Evolutionary conservation across 2,888 invertebrate genomes (phyloP), one percentile per base, ranked within the genome.

Genomic region (Fragum sueziense): DNA sequence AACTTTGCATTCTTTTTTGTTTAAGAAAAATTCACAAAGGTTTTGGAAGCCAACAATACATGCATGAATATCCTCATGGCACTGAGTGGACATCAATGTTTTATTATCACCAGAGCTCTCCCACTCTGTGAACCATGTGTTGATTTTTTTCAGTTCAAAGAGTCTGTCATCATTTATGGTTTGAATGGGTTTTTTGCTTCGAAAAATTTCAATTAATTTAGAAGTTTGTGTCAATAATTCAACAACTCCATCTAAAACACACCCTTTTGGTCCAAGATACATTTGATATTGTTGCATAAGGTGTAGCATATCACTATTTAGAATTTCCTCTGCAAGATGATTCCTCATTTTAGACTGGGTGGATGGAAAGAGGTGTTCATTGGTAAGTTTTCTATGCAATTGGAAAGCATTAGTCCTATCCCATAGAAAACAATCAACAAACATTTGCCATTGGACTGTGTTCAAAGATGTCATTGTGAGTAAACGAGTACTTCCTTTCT

Each of bases 391-490:
- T 57, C 76, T 37, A 61, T 85, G 85, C 1, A 85, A 72, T 51
- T 80, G 73, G 0, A 84, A 25, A 14, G 70, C 70, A 76, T 84
- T 76, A 25, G 31, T 27, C n/a, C 59, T 62, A 51, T 85, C 85
- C 85, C 83, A 85, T 6, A 77, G 54, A 67, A 77, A 84, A 33
- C 73, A 75, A 37, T 80, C 79, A 9, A 71, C 29, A 57, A 75
- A 82, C 79, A 80, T 82, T 67, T 82, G 69, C 82, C 85, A 85
- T 27, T 79, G 72, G n/a, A 82, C 65, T 20, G 59, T 65, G 20
- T 72, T 9, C 6, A 31, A 33, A 14, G 74, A 57, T 4, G 71
- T 47, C 11, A 76, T 14, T 22, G 74, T 76, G 0, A 78, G 34
- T 6, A 75, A n/a, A 52, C 76, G 69, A 1, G 78, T 78, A 22